Conservation (phyloP, 2,888 invertebrate genomes). For the Apocheima hispidaria region DNA sequence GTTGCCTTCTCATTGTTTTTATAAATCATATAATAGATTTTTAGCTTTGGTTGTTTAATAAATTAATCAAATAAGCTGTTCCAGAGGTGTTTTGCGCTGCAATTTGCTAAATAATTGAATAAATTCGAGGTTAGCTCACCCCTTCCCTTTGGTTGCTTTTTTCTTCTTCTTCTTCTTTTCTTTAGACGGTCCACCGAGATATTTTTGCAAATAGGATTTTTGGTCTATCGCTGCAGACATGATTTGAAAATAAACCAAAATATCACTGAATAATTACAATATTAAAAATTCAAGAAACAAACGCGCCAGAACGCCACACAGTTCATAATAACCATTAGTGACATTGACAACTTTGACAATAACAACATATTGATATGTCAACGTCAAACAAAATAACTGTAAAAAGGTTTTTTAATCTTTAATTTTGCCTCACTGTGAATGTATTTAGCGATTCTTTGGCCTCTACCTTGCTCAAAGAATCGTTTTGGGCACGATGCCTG, state of each 20-base stretch:
- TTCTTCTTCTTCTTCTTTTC: slow-evolving; percentile 89
- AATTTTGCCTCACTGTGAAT: no score
- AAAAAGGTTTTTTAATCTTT: no score
- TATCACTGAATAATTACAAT: not conserved
- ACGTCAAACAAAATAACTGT: no score
- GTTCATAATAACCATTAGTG: no score
- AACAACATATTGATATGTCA: no score
- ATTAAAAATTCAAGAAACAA: not conserved
- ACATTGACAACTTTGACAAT: no score
- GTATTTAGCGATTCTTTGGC: no score
- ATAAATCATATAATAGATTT: no score
- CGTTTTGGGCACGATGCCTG: no score
- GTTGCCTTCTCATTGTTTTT: no score
- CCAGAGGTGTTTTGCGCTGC: not conserved
- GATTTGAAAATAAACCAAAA: slow-evolving; percentile 31
- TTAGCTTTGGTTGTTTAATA: no score
- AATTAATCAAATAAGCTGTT: not conserved
- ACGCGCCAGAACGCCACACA: not conserved
- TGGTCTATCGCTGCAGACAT: slow-evolving; percentile 87
- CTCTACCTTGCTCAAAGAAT: no score
- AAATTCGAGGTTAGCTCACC: slow-evolving; percentile 56
- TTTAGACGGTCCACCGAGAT: slow-evolving; percentile 88
- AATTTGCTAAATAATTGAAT: not conserved
- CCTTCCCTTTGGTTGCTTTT: slow-evolving; percentile 75
- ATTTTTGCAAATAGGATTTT: slow-evolving; percentile 92